These are phyloP conservation scores for Hydrotaea cyrtoneurina DNA, from an alignment of 2,888 invertebrate species.

Conservation along the genomic window DNA sequence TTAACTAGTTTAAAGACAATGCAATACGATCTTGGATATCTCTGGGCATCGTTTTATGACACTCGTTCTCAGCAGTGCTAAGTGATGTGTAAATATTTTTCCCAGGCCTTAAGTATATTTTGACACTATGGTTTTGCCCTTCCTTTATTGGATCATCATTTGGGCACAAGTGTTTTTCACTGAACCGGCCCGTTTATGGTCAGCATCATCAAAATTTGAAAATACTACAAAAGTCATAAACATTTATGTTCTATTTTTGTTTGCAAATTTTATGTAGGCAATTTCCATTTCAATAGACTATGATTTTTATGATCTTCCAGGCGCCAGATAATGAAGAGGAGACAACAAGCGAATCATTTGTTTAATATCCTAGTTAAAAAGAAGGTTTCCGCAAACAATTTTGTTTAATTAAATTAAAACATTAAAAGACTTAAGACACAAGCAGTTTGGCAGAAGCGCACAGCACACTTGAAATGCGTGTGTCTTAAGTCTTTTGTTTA, in stretches of 20 bases:
- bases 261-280: constrained; percentile 47
- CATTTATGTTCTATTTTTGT: constrained; percentile 13
- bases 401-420: neutral
- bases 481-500: constrained; percentile 37
- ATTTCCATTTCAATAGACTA: constrained; percentile 36
- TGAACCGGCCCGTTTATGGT: constrained; percentile 24
- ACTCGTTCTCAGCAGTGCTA: neutral
- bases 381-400: neutral
- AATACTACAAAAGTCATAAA: constrained; percentile 28
- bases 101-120: constrained; percentile 74
- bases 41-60: constrained; percentile 36
- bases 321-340: constrained; percentile 48
- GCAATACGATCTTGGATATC: constrained; percentile 24
- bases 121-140: constrained; percentile 72
- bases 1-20: constrained; percentile 55
- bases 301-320: constrained; percentile 51
- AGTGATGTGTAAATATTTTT: constrained; percentile 75
- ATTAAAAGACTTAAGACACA: neutral
- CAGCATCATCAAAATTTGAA: constrained; percentile 42
- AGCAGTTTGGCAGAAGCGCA: no score
- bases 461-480: no score
- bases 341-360: neutral
- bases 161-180: constrained; percentile 41
- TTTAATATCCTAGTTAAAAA: neutral
- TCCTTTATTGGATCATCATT: constrained; percentile 75